Conservation (phyloP, 2,113 vertebrate species). For the Clarias macrocephalus region DNA sequence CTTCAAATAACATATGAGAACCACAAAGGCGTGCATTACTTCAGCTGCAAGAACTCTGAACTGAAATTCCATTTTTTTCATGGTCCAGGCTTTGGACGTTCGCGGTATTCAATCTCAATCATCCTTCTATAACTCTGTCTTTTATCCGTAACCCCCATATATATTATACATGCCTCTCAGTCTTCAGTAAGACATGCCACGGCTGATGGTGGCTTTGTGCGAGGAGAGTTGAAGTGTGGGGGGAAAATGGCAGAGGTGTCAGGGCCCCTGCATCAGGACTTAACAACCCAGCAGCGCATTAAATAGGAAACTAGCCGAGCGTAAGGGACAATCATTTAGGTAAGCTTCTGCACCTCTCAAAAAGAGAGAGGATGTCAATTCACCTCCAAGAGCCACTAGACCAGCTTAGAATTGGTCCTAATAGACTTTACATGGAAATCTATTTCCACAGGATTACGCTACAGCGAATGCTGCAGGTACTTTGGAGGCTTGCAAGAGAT, state of each 20-base stretch:
- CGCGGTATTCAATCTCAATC: slow-evolving; percentile 6
- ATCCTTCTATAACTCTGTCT: not conserved
- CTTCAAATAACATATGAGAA: not conserved
- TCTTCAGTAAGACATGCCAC: slow-evolving; percentile 4
- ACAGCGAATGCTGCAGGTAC: not conserved
- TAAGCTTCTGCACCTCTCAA: slow-evolving; percentile 12
- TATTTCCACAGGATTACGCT: slow-evolving; percentile 28
- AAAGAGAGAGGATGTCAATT: slow-evolving; percentile 27
- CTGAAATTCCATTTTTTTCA: not conserved
- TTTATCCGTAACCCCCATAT: not conserved
- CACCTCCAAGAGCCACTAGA: slow-evolving; percentile 34
- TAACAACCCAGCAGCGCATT: slow-evolving; percentile 37
- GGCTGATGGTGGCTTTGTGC: slow-evolving; percentile 11
- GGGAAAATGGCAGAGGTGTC: slow-evolving; percentile 3
- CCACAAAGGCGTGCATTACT: not conserved
- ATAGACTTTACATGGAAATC: slow-evolving; percentile 31
- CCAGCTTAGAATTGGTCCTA: slow-evolving; percentile 21
- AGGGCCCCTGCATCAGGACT: slow-evolving; percentile 25
- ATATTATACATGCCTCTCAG: slow-evolving; percentile 8
- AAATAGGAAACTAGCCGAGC: slow-evolving; percentile 26
- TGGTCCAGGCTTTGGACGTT: not conserved
- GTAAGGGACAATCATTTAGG: slow-evolving; percentile 29
- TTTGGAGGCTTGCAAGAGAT: not conserved
- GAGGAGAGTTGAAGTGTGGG: not conserved
- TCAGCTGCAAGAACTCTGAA: not conserved